Conservation (phyloP, 2,113 vertebrate species). For the Ciconia boyciana region DNA sequence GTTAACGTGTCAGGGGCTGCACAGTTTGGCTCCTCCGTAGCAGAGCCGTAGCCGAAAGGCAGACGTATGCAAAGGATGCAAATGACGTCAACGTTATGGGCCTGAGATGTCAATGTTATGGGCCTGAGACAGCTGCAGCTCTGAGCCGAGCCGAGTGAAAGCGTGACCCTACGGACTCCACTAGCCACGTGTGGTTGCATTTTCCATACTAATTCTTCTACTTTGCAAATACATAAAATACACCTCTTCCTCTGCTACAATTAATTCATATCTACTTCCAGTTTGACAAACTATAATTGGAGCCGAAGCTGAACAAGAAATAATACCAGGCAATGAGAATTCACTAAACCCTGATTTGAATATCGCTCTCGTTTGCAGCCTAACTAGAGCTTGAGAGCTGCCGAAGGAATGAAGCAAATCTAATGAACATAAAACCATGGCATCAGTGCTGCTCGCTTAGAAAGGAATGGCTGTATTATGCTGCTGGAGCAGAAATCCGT, state of each 20-base stretch:
- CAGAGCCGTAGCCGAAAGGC: neutral
- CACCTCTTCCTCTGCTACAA: neutral
- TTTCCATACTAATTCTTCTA: neutral
- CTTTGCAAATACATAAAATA: neutral
- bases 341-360: neutral
- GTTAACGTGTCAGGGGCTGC: rapidly evolving
- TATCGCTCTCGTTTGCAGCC: neutral
- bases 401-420: neutral
- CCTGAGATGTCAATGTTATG: rapidly evolving
- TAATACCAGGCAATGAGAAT: neutral
- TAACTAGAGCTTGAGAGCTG: neutral
- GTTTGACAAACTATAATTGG: neutral
- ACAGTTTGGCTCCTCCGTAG: neutral
- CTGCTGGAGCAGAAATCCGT: neutral
- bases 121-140: neutral
- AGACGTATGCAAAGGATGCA: neutral
- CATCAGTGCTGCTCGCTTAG: neutral
- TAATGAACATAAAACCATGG: neutral
- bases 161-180: rapidly evolving
- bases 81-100: rapidly evolving
- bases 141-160: neutral
- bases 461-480: neutral
- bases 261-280: neutral
- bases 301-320: neutral
- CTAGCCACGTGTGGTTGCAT: neutral